Evolutionary conservation across 2,113 vertebrate genomes (phyloP).

Genomic region (Xyliphius kryptos): DNA sequence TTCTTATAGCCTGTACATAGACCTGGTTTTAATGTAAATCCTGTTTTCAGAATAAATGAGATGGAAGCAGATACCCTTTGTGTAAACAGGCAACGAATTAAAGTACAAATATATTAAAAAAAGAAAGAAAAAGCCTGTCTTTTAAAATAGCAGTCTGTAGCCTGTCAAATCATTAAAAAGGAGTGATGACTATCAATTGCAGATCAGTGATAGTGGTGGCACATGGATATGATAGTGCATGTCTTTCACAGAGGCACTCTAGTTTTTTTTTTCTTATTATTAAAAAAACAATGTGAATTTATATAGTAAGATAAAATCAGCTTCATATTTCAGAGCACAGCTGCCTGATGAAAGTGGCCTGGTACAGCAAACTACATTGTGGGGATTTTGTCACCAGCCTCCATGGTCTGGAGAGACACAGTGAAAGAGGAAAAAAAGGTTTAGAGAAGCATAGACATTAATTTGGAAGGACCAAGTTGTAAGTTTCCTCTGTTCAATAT

Average conservation of each 20-base stretch:
- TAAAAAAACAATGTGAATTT: slow-evolving; percentile 71
- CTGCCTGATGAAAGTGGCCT: slow-evolving; percentile 64
- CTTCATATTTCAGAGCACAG: slow-evolving; percentile 68
- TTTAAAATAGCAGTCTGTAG: slow-evolving; percentile 67
- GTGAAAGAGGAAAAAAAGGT: slow-evolving; percentile 32
- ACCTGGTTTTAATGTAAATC: slow-evolving; percentile 60
- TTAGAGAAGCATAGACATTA: slow-evolving; percentile 40
- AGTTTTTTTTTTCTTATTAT: slow-evolving; percentile 54
- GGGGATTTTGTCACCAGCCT: slow-evolving; percentile 63
- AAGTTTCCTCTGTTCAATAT: slow-evolving; percentile 64
- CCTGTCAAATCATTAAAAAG: slow-evolving; percentile 77
- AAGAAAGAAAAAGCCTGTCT: slow-evolving; percentile 42
- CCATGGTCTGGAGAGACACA: slow-evolving; percentile 47
- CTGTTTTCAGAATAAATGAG: slow-evolving; percentile 53
- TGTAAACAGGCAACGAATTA: slow-evolving; percentile 71
- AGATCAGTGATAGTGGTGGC: slow-evolving; percentile 67
- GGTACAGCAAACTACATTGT: slow-evolving; percentile 64
- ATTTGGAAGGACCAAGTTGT: slow-evolving; percentile 62
- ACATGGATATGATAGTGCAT: slow-evolving; percentile 63
- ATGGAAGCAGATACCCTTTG: slow-evolving; percentile 56
- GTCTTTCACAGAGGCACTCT: slow-evolving; percentile 65
- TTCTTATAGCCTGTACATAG: slow-evolving; percentile 44
- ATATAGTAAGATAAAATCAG: slow-evolving; percentile 71
- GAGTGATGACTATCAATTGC: slow-evolving; percentile 73
- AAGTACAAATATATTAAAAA: slow-evolving; percentile 63